Evolutionary conservation across 1,140 invertebrate species (phyloP).

Genomic region (Scaptomyza hsui): DNA sequence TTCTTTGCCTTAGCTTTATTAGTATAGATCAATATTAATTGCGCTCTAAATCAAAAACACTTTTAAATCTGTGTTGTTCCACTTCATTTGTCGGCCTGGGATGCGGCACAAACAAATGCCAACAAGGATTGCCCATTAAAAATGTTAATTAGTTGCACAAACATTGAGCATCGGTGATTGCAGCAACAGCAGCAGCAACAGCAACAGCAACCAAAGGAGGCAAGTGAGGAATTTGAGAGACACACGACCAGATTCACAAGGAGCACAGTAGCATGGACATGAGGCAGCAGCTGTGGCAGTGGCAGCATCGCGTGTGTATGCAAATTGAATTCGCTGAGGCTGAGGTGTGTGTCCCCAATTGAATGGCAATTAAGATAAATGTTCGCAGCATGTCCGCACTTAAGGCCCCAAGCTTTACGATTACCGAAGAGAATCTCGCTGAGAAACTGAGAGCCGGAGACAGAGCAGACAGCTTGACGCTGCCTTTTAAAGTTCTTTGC

Average conservation of each 20-base stretch:
- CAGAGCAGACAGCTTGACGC: constrained; percentile 38
- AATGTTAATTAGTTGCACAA: constrained; percentile 82
- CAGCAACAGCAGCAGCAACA: constrained; percentile 24
- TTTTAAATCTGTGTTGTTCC: constrained; percentile 34
- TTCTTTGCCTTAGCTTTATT: no score
- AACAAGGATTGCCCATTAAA: constrained; percentile 80
- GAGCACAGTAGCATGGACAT: constrained; percentile 1
- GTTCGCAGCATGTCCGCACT: constrained; percentile 77
- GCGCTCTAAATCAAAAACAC: constrained; percentile 66
- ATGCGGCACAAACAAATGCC: constrained; percentile 39
- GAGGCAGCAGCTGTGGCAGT: constrained; percentile 5
- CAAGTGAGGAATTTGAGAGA: constrained; percentile 29
- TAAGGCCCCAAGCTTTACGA: constrained; percentile 46
- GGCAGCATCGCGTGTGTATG: constrained; percentile 60
- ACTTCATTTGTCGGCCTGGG: constrained; percentile 51
- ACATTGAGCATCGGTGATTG: constrained; percentile 76
- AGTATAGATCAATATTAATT: constrained; percentile 43
- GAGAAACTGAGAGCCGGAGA: not conserved
- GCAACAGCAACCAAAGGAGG: constrained; percentile 1
- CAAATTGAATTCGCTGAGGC: constrained; percentile 65
- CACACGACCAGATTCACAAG: constrained; percentile 24
- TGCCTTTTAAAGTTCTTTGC: constrained; percentile 26
- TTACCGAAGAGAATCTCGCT: not conserved
- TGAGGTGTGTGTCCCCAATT: constrained; percentile 68
- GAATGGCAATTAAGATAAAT: constrained; percentile 82